A percentile compares a stretch with the other conserved stretches of the same genome.
Evolutionary conservation across 2,797 vertebrate species (phyloP).

Genomic region (Dipus sagitta): DNA sequence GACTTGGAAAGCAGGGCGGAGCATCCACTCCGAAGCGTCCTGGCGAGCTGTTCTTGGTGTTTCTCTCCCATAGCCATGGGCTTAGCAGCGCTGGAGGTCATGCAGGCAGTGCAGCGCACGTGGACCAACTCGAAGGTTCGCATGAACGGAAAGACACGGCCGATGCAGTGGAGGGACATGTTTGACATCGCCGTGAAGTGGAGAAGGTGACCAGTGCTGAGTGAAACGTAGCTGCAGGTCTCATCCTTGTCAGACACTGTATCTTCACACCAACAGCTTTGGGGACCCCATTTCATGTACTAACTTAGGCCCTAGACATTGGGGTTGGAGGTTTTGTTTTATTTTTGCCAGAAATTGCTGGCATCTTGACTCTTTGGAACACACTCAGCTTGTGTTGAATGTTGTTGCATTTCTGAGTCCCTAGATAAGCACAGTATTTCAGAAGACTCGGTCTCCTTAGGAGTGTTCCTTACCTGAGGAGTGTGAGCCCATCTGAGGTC

Average conservation of each 20-base stretch:
- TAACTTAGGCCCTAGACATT: background rate
- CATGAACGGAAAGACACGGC: constrained; percentile 95
- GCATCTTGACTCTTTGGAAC: background rate
- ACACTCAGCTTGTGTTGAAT: background rate
- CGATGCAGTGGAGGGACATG: constrained; percentile 99
- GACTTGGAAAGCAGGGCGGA: background rate
- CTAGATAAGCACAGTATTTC: background rate
- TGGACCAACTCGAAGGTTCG: constrained; percentile 98
- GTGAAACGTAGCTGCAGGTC: background rate
- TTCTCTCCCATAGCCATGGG: constrained; percentile 93
- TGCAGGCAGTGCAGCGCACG: constrained; percentile 97
- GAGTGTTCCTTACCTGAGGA: background rate
- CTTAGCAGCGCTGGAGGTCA: constrained; percentile 96
- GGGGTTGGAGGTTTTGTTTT: background rate
- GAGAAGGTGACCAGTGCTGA: constrained; percentile 93
- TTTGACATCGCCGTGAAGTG: constrained; percentile 99
- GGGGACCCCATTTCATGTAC: background rate
- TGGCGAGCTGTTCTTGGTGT: background rate
- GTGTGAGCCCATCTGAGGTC: background rate
- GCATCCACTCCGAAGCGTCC: background rate
- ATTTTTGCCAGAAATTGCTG: background rate
- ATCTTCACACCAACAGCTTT: background rate
- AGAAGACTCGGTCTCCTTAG: background rate
- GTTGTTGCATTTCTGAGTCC: background rate
- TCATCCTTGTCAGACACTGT: background rate